These are phyloP conservation scores for Lagorchestes hirsutus DNA, from an alignment of 2,797 vertebrate genomes.

Conservation along the genomic window DNA sequence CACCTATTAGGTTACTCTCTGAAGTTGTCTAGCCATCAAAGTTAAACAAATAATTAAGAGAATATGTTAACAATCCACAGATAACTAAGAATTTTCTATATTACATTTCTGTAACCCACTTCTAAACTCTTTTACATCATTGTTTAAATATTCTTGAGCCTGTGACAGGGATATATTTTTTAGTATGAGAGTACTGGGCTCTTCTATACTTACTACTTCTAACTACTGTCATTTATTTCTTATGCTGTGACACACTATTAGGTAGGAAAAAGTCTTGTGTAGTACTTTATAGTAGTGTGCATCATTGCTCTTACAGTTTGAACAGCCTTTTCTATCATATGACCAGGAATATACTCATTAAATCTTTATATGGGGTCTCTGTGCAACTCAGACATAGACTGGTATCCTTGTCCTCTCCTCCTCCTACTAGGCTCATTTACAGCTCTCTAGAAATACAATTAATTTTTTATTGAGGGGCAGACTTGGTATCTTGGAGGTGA, in stretches of 20 bases:
- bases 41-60: too few species aligned
- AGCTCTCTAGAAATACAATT: not conserved
- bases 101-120: not conserved
- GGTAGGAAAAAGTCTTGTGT: not conserved
- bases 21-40: too few species aligned
- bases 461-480: not conserved
- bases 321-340: not conserved
- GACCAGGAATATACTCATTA: not conserved
- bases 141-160: not conserved
- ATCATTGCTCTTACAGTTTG: too few species aligned
- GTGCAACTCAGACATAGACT: not conserved
- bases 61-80: too few species aligned
- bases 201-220: not conserved
- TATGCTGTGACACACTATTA: not conserved
- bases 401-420: not conserved
- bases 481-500: not conserved
- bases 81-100: too few species aligned
- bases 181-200: not conserved
- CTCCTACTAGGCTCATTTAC: not conserved
- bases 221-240: not conserved
- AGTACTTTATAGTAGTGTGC: not conserved
- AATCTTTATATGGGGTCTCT: not conserved
- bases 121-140: not conserved
- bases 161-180: not conserved
- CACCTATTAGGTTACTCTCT: too few species aligned